Evolutionary conservation across 2,113 vertebrate genomes (phyloP), one percentile per base, ranked within the genome.

Genomic region (Misgurnus anguillicaudatus): DNA sequence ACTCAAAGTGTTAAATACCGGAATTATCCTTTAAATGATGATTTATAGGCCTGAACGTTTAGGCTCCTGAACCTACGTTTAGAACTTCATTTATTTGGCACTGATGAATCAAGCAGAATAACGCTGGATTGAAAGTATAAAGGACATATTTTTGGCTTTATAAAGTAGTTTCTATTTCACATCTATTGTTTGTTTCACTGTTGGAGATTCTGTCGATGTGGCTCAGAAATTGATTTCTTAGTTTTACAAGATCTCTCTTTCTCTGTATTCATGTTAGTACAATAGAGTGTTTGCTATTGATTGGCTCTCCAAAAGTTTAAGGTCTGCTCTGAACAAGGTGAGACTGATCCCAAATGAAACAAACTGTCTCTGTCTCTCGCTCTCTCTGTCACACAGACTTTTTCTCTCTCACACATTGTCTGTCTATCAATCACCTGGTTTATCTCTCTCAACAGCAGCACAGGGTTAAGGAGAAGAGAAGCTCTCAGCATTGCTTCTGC

Each of bases 281-380:
- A 19, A 57, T 45, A 24, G n/a, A 58, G 71, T 47, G 41, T 61
- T 58, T 61, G 53, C 38, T 13, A 72, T 72, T 72, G 71, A 74
- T 74, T 47, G 38, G 11, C 38, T 38, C n/a, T 73, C 57, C 4
- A 24, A 60, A 60, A 60, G 55, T 60, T 60, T 17, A 31, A 71
- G 48, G 24, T 69, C 47, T 31, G 69, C 24, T 69, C 67, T 36
- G 9, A 69, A 69, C 67, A 17, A 69, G 67, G 67, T 70, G 24
- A 70, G 24, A n/a, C 21, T 38, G 47, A n/a, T 53, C 67, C 16
- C 16, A 21, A 38, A 2, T 53, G 16, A 53, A 70, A 70, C 47
- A 70, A 24, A 8, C 17, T 72, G 36, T 19, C 9, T 72, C 48
- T 55, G 48, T 58, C 14, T 57, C 5, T 21, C 53, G 11, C 10